Evolutionary conservation across 1,140 invertebrate species (phyloP).

Genomic region (Euwallacea similis): DNA sequence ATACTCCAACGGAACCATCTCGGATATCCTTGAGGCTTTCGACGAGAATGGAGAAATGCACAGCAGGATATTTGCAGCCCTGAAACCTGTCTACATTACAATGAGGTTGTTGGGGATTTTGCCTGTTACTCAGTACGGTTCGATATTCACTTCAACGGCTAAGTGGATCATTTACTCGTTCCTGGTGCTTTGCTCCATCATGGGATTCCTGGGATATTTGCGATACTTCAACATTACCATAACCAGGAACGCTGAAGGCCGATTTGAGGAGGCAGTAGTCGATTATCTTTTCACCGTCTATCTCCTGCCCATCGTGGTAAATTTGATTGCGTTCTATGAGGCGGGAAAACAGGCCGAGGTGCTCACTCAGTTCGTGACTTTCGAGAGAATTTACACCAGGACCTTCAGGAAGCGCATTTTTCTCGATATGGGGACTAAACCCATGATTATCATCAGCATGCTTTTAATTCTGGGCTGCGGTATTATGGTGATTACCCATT

Average conservation of each 20-base stretch:
- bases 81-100: constrained; percentile 62
- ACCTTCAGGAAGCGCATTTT: constrained; percentile 43
- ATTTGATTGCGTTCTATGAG: constrained; percentile 66
- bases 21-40: constrained; percentile 24
- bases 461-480: constrained; percentile 62
- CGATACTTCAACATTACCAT: constrained; percentile 63
- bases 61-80: constrained; percentile 34
- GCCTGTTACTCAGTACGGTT: constrained; percentile 57
- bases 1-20: constrained; percentile 14
- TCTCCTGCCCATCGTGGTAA: constrained; percentile 62
- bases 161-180: constrained; percentile 61
- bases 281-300: constrained; percentile 69
- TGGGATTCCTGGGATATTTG: constrained; percentile 60
- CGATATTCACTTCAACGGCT: constrained; percentile 57
- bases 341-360: constrained; percentile 61
- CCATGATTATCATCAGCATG: constrained; percentile 44
- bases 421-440: constrained; percentile 46
- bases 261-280: constrained; percentile 70
- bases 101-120: constrained; percentile 62
- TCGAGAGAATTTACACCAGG: constrained; percentile 52
- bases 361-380: constrained; percentile 64
- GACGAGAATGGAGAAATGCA: constrained; percentile 16
- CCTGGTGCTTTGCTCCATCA: constrained; percentile 56
- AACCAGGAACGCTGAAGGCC: constrained; percentile 61
- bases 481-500: constrained; percentile 64